Percentiles rank a stretch among this genome's conserved stretches.
Evolutionary conservation across 30 jellyfish, hydroid and myxozoan genomes (phyloP).

Genomic region (Aurelia aurita complex sp. Pacific): DNA sequence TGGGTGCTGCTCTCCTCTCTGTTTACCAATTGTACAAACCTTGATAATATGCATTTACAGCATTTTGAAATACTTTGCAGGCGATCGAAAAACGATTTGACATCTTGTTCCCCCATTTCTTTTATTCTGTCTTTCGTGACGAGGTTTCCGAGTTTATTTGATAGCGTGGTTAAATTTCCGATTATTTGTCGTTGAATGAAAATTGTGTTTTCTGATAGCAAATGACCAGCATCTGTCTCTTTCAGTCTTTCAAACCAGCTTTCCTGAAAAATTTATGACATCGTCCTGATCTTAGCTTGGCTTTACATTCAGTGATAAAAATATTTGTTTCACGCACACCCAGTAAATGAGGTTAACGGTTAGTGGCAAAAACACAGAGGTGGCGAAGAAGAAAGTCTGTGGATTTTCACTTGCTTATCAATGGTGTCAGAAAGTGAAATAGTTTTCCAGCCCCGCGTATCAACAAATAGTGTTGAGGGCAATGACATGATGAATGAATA

Average conservation of each 20-base stretch:
- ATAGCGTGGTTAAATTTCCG: background rate
- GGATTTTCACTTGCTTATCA: too few relatives aligned
- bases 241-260: conserved; percentile 15
- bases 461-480: too few relatives aligned
- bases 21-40: background rate
- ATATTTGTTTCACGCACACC: too few relatives aligned
- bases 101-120: background rate
- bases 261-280: conserved; percentile 2
- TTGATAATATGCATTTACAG: background rate
- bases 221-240: conserved; percentile 1
- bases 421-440: too few relatives aligned
- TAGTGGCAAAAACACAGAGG: too few relatives aligned
- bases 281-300: too few relatives aligned
- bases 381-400: too few relatives aligned
- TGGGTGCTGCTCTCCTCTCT: background rate
- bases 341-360: too few relatives aligned
- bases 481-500: too few relatives aligned
- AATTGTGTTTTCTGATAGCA: background rate
- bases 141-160: background rate
- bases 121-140: background rate
- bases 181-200: conserved; percentile 14
- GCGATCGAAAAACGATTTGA: background rate
- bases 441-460: too few relatives aligned
- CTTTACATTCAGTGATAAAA: too few relatives aligned
- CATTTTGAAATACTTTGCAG: conserved; percentile 7